A percentile compares a stretch with the other conserved stretches of the same genome.
Conservation (phyloP, 2,113 vertebrate species). For the Pedionomus torquatus region DNA sequence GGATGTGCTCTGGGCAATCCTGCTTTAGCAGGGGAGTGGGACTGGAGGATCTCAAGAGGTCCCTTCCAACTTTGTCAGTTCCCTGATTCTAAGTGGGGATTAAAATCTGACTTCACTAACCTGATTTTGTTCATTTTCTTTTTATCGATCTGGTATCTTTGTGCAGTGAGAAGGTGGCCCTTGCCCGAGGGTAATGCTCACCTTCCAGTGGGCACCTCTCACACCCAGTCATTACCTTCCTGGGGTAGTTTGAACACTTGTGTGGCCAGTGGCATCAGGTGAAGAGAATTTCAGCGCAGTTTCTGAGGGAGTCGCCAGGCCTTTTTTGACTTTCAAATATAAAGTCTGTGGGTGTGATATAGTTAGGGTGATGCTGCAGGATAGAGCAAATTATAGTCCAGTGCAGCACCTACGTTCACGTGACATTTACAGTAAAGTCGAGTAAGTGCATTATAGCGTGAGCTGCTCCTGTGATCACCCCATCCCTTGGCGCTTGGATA, state of each 20-base stretch:
- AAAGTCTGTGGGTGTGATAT: constrained; percentile 10
- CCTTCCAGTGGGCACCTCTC: not conserved
- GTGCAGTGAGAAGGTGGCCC: not conserved
- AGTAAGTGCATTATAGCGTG: not conserved
- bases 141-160: not conserved
- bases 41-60: too few species aligned
- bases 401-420: not conserved
- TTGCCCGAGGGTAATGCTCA: not conserved
- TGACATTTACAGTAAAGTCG: not conserved
- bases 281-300: not conserved
- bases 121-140: not conserved
- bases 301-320: not conserved
- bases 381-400: constrained; percentile 29
- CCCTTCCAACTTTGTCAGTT: too few species aligned
- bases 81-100: too few species aligned
- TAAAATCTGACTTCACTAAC: not conserved
- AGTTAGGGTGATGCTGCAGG: constrained; percentile 3
- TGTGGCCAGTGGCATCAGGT: not conserved
- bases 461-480: not conserved
- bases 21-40: too few species aligned
- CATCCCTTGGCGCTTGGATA: not conserved
- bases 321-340: constrained; percentile 19
- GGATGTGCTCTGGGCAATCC: too few species aligned
- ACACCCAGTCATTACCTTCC: not conserved
- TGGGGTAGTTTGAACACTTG: too few species aligned